Conservation (phyloP, 2,888 invertebrate species). For the Eretmocerus hayati region DNA sequence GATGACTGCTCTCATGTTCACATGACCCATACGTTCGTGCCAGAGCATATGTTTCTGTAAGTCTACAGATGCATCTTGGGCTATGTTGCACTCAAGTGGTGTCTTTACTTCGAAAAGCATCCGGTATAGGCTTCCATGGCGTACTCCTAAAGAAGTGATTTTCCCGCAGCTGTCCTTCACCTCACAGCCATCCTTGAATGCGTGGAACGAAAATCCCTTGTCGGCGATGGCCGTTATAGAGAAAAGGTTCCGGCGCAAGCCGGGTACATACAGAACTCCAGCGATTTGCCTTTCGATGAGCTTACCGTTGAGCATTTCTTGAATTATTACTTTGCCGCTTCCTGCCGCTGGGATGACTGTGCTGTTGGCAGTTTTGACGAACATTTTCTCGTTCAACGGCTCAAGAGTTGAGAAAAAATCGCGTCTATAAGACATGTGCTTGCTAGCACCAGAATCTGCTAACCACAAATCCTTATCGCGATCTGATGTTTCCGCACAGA, state of each 20-base stretch:
- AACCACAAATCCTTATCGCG: constrained; percentile 12
- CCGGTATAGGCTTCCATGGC: neutral
- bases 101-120: neutral
- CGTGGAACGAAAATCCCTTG: neutral
- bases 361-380: constrained; percentile 14
- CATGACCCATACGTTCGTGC: constrained; percentile 2
- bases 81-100: neutral
- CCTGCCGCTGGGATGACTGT: constrained; percentile 6
- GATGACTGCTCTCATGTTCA: neutral
- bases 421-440: constrained; percentile 21
- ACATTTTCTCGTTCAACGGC: neutral
- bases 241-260: neutral
- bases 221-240: neutral
- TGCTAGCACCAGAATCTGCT: constrained; percentile 24
- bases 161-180: neutral
- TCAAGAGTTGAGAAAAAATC: constrained; percentile 13
- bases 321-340: constrained; percentile 12
- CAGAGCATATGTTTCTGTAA: neutral
- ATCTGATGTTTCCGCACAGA: constrained; percentile 10
- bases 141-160: neutral
- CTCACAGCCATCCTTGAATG: neutral
- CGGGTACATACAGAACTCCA: neutral
- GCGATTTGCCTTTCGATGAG: neutral
- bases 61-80: neutral
- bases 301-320: constrained; percentile 4